These are phyloP conservation scores for Aix galericulata DNA, from an alignment of 2,113 vertebrate species.

Conservation along the genomic window DNA sequence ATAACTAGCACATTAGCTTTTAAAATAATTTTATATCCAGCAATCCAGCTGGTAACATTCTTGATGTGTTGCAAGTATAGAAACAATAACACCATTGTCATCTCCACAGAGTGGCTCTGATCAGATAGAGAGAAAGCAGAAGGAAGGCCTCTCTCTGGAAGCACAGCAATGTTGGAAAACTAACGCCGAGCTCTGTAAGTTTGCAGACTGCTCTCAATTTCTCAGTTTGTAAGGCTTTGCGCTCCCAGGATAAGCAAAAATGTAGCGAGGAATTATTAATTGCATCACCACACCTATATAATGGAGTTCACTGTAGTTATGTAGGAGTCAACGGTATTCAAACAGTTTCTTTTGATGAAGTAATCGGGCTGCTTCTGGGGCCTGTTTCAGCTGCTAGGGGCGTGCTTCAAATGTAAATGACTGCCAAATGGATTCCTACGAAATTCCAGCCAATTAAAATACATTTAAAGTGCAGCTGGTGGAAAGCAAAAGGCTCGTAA, in stretches of 20 bases:
- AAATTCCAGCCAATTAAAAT: slow-evolving; percentile 85
- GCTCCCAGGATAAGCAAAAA: slow-evolving; percentile 61
- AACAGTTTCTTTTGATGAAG: slow-evolving; percentile 78
- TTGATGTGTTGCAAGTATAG: neutral
- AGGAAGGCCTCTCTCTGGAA: slow-evolving; percentile 1
- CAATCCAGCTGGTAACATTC: slow-evolving; percentile 15
- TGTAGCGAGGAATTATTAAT: slow-evolving; percentile 71
- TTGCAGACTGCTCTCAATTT: neutral
- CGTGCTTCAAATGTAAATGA: slow-evolving; percentile 88
- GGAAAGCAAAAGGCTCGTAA: slow-evolving; percentile 63
- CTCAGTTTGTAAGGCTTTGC: neutral
- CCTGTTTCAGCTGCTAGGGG: slow-evolving; percentile 84
- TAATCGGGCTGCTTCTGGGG: slow-evolving; percentile 81
- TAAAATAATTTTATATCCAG: neutral
- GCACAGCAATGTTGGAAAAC: neutral
- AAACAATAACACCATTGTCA: slow-evolving; percentile 5
- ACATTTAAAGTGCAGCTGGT: slow-evolving; percentile 83
- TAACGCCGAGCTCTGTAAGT: neutral
- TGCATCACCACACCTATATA: slow-evolving; percentile 63
- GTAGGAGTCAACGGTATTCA: slow-evolving; percentile 72
- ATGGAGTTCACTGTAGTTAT: slow-evolving; percentile 66
- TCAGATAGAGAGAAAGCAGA: neutral
- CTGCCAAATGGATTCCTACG: slow-evolving; percentile 85
- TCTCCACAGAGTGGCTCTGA: neutral
- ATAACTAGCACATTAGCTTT: neutral